Evolutionary conservation across 1,140 invertebrate genomes (phyloP).

Genomic region (Calephelis nemesis): DNA sequence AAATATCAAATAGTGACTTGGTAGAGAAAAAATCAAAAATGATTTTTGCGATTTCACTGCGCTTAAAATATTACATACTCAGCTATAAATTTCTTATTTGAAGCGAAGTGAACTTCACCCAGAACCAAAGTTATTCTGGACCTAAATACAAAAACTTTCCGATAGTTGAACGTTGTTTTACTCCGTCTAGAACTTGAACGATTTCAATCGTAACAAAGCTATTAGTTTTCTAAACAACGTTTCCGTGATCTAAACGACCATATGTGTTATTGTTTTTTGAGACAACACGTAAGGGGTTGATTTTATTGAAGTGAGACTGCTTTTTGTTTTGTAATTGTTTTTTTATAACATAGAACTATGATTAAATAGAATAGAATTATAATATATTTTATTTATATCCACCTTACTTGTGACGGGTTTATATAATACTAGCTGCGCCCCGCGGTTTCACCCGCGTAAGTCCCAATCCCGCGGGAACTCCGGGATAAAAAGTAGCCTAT

Average conservation of each 20-base stretch:
- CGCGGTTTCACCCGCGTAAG: too few relatives aligned
- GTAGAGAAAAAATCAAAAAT: neutral
- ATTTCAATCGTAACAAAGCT: constrained; percentile 9
- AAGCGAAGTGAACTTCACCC: constrained; percentile 9
- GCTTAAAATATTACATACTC: neutral
- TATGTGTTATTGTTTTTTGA: neutral
- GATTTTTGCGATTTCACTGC: neutral
- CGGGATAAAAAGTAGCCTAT: too few relatives aligned
- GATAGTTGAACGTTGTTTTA: constrained; percentile 5
- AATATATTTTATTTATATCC: too few relatives aligned
- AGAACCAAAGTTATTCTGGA: neutral
- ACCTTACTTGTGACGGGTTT: too few relatives aligned
- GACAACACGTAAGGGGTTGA: neutral
- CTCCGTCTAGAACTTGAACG: constrained; percentile 6
- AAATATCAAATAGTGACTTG: too few relatives aligned
- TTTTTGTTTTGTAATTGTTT: too few relatives aligned
- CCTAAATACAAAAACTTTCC: constrained; percentile 9
- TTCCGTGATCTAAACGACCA: neutral
- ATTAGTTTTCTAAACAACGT: constrained; percentile 7
- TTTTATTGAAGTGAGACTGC: neutral
- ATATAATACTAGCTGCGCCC: too few relatives aligned
- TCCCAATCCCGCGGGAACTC: too few relatives aligned
- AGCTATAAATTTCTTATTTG: constrained; percentile 3
- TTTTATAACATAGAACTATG: too few relatives aligned
- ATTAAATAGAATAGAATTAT: too few relatives aligned